phyloP scores from a whole-genome alignment of 1,140 invertebrate genomes.

The Heliconius hewitsoni region DNA sequence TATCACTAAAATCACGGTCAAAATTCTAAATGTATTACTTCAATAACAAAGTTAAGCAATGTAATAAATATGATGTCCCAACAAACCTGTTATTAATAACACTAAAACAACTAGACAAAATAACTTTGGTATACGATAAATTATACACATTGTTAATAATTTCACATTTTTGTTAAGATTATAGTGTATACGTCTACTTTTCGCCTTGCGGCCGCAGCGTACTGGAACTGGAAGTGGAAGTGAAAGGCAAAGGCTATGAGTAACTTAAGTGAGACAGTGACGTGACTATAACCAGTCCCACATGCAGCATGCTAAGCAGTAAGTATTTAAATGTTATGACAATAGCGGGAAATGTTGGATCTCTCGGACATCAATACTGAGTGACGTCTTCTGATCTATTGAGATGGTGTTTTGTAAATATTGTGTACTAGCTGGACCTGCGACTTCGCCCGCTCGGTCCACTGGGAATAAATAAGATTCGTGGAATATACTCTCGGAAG shows the following conservation, averaged over 20 bases:
- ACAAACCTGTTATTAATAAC: conserved; percentile 56
- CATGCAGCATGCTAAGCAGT: background rate
- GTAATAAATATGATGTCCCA: background rate
- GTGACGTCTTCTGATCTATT: background rate
- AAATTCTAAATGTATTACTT: background rate
- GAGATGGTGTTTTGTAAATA: background rate
- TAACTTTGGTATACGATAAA: conserved; percentile 62
- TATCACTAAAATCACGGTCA: background rate
- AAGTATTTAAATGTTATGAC: conserved; percentile 14
- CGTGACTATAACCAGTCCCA: background rate
- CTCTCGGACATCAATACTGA: background rate
- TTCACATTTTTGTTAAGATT: conserved; percentile 37
- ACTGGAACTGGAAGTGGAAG: conserved; percentile 62
- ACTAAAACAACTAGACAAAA: conserved; percentile 51
- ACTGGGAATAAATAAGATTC: too few species aligned
- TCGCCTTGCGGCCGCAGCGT: conserved; percentile 25
- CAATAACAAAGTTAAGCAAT: background rate
- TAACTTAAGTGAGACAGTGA: conserved; percentile 53
- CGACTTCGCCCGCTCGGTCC: too few species aligned
- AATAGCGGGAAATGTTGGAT: conserved; percentile 7
- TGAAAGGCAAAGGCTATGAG: conserved; percentile 41
- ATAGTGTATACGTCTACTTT: background rate
- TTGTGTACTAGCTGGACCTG: background rate
- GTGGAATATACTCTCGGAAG: too few species aligned
- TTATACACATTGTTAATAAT: conserved; percentile 47